Conservation (phyloP, 2,797 vertebrate species). For the Xenops minutus region DNA sequence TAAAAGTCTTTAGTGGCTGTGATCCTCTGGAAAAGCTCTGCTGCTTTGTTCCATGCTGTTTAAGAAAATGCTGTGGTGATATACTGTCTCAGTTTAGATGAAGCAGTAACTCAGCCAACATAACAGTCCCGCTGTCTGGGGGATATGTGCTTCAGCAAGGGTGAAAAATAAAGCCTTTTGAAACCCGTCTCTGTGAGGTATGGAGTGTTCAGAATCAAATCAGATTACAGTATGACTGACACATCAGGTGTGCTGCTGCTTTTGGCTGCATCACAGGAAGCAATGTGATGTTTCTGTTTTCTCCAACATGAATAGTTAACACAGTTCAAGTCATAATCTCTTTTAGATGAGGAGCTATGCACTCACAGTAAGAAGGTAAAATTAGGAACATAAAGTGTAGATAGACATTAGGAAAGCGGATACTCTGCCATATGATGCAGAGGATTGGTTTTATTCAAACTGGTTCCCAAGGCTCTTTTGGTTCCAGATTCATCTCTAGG, state of each 20-base stretch:
- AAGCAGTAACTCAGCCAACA: background rate
- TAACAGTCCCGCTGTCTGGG: background rate
- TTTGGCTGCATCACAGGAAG: background rate
- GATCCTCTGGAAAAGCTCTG: conserved; percentile 2
- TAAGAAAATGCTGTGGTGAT: background rate
- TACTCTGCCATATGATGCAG: background rate
- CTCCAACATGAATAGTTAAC: background rate
- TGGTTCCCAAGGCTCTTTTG: background rate
- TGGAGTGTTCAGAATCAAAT: background rate
- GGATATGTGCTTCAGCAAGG: fast-evolving
- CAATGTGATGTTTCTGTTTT: background rate
- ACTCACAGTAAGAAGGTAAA: background rate
- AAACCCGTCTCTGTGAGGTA: background rate
- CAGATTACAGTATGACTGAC: background rate
- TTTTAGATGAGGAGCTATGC: background rate
- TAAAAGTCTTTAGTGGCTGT: background rate
- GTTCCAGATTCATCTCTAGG: background rate
- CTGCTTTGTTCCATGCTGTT: background rate
- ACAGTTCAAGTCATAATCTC: background rate
- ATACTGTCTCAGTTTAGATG: background rate
- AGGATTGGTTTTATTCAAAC: background rate
- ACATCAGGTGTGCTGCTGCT: background rate
- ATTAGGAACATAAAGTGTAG: background rate
- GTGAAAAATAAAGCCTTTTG: background rate
- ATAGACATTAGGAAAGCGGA: background rate